A percentile compares a stretch with the other conserved stretches of the same genome.
phyloP scores from a whole-genome alignment of 2,797 vertebrate genomes.

The Rallus crepitans region DNA sequence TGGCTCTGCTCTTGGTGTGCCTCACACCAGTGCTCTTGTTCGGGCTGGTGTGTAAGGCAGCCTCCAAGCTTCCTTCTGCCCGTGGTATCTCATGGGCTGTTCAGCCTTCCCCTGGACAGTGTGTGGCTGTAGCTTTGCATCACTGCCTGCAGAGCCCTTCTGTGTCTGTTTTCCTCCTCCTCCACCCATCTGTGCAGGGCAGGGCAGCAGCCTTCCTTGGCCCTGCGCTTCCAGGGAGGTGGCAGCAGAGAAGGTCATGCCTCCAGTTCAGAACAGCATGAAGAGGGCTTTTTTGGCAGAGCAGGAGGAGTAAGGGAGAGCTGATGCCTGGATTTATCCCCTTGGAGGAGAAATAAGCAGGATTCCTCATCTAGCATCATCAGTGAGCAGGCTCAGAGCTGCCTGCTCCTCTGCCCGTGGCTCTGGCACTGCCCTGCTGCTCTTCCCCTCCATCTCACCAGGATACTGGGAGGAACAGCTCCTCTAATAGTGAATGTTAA shows the following conservation, averaged over 20 bases:
- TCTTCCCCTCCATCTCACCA: background rate
- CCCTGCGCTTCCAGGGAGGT: fast-evolving
- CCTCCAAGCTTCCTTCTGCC: background rate
- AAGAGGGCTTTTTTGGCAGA: background rate
- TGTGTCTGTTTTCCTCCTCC: background rate
- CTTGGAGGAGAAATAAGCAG: background rate
- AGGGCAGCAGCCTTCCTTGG: background rate
- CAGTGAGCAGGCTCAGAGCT: background rate
- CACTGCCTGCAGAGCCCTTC: background rate
- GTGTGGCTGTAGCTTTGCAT: background rate
- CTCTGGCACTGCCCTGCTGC: background rate
- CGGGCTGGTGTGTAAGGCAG: background rate
- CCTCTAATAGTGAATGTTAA: background rate
- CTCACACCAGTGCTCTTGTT: background rate
- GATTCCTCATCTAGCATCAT: background rate
- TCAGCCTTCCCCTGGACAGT: background rate
- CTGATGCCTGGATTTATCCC: background rate
- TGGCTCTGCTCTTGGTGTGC: fast-evolving
- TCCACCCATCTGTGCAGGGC: background rate
- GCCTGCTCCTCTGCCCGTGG: background rate
- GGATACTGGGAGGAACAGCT: background rate
- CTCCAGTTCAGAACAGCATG: background rate
- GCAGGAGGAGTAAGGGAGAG: background rate
- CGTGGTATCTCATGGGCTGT: background rate
- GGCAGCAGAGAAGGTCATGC: background rate